Percentiles rank a stretch among this genome's conserved stretches.
Evolutionary conservation across 2,888 invertebrate genomes (phyloP).

Genomic region (Drosophila birchii): DNA sequence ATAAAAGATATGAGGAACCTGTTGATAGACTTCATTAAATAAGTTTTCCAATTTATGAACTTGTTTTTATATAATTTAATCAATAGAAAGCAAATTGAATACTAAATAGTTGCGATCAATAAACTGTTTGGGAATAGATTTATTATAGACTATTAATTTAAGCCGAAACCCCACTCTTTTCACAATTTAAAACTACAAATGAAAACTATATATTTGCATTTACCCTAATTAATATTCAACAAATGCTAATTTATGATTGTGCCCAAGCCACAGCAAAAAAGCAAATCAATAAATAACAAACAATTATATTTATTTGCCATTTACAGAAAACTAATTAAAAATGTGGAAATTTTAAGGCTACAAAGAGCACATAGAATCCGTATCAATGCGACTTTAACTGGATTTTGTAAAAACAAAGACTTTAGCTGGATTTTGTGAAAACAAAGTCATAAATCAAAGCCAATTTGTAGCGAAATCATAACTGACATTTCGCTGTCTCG

Average conservation of each 20-base stretch:
- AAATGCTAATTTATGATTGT: constrained; percentile 30
- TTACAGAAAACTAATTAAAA: constrained; percentile 6
- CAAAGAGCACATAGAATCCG: background rate
- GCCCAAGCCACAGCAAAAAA: background rate
- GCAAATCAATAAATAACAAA: background rate
- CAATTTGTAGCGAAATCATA: constrained; percentile 48
- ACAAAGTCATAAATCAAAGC: constrained; percentile 62
- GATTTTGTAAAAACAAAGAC: constrained; percentile 33
- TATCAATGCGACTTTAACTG: background rate
- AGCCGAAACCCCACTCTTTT: too few relatives aligned
- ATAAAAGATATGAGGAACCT: background rate
- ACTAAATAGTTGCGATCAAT: background rate
- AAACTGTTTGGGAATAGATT: background rate
- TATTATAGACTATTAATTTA: background rate
- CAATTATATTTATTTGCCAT: background rate
- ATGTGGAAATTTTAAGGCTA: background rate
- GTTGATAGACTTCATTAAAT: background rate
- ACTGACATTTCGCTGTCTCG: constrained; percentile 55
- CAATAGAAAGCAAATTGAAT: background rate
- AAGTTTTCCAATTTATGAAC: background rate
- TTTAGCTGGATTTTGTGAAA: background rate
- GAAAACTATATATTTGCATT: constrained; percentile 1
- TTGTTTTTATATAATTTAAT: background rate
- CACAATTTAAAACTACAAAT: background rate
- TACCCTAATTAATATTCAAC: constrained; percentile 19